Evolutionary conservation across 1,140 invertebrate species (phyloP), one percentile per base, ranked within the genome.

Genomic region (Trypoxylus dichotomus): DNA sequence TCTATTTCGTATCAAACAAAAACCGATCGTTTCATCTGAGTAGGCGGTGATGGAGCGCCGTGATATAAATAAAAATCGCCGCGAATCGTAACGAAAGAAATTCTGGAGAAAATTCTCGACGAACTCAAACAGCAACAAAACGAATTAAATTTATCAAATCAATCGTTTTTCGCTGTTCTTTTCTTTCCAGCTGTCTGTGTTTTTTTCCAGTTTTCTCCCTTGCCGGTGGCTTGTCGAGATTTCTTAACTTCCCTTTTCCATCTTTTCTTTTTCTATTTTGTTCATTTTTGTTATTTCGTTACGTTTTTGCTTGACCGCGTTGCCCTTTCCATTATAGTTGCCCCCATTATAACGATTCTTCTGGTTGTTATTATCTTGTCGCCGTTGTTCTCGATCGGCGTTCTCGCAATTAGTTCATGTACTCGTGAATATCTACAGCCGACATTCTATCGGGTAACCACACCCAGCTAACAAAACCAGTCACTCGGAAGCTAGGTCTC

Each of bases 141-240:
- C 60, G 60, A 68, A 68, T 68, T 68, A 68, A 68, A 68, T 24
- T 68, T 68, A 68, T 68, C 60, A 68, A 68, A 68, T 68, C 60
- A 68, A 68, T 68, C 60, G 60, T 68, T 68, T 29, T 29, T 68
- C 60, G 60, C 24, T 13, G 21, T 15, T 27, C 60, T 68, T 68
- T 68, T 60, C 10, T 68, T 68, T 24, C 21, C 60, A 29, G 24
- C 24, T 68, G 13, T 6, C 47, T 54, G 47, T 19, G 15, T 54
- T 54, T n/a, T 54, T 54, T 54, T 43, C 13, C n/a, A n/a, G 0
- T 54, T 19, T n/a, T 19, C 47, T 54, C 15, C 19, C 19, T 54
- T 54, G 47, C 15, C 15, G 32, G 5, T 54, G 19, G 47, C 47
- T 54, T 19, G 47, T 19, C 42, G 42, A 43, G 42, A 43, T 43